Base-by-base conservation (phyloP, 2,113 vertebrate species). In the Dasypus novemcinctus region DNA sequence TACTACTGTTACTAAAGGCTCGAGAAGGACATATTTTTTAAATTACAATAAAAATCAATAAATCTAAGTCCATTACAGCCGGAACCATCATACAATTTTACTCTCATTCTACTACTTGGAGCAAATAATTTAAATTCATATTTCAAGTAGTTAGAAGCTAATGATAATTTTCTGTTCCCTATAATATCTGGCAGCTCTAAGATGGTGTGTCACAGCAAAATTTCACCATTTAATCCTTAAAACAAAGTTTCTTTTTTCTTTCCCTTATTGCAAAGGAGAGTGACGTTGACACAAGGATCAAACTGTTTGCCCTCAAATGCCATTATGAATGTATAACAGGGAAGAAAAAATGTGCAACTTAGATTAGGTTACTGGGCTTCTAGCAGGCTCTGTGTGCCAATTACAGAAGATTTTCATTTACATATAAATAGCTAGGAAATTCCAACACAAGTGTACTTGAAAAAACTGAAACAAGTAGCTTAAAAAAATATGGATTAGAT, bases 351-450 rank as follows among this genome's bases (percentile, higher is more conserved):
- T 33, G 85, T 95, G 59, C 52, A 97, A 95, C 61, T 97, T 93
- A 97, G 81, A 97, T 97, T 96, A 97, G 94, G 97, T 97, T 96
- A 97, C 85, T 91, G 61, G 78, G 36, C 41, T 96, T 93, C 98
- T 97, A 97, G 49, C 38, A 97, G 75, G 41, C 64, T 95, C 97
- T 82, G 89, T 68, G 41, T 66, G 92, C 93, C 95, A 98, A 97
- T 98, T 98, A 97, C 76, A 92, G 78, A 97, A 96, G 95, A 87
- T 57, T 94, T 95, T 75, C 97, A 98, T 98, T 98, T 98, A 97
- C 97, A 98, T 98, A 98, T 97, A 98, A 98, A 98, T 97, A 98
- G 97, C 85, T 96, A 91, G 57, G 88, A 98, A 97, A 98, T 97
- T 98, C 97, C 94, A 97, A 90, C 84, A 97, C 54, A 94, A 97